Percentiles rank a stretch among this genome's conserved stretches.
Evolutionary conservation across 2,888 invertebrate species (phyloP).

Genomic region (Xanthorhoe spadicearia): DNA sequence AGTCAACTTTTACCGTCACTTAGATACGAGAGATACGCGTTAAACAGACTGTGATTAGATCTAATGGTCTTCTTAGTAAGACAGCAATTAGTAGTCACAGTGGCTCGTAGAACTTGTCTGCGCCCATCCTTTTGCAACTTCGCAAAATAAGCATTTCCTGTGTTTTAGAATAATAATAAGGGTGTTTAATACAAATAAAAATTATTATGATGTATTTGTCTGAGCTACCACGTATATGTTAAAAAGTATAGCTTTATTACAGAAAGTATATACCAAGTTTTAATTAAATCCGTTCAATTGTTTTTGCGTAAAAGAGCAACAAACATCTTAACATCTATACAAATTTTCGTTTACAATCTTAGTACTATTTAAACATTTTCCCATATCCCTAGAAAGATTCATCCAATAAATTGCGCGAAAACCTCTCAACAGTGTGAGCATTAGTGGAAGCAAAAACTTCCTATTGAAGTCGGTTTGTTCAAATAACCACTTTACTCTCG

Average conservation of each 20-base stretch:
- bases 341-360: too few species aligned
- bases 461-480: not conserved
- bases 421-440: not conserved
- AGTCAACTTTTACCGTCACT: constrained; percentile 33
- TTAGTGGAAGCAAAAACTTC: constrained; percentile 6
- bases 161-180: too few species aligned
- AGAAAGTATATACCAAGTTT: too few species aligned
- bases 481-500: not conserved
- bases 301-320: too few species aligned
- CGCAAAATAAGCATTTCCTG: not conserved
- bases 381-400: too few species aligned
- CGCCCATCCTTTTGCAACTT: constrained; percentile 1
- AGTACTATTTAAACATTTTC: too few species aligned
- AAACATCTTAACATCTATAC: too few species aligned
- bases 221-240: too few species aligned
- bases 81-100: constrained; percentile 22
- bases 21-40: constrained; percentile 21
- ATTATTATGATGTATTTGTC: too few species aligned
- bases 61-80: constrained; percentile 29
- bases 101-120: constrained; percentile 18
- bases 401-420: not conserved
- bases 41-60: constrained; percentile 31
- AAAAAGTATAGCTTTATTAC: too few species aligned
- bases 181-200: too few species aligned
- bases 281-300: too few species aligned